Base-by-base conservation (phyloP, 2,797 vertebrate species). In the Coendou prehensilis region DNA sequence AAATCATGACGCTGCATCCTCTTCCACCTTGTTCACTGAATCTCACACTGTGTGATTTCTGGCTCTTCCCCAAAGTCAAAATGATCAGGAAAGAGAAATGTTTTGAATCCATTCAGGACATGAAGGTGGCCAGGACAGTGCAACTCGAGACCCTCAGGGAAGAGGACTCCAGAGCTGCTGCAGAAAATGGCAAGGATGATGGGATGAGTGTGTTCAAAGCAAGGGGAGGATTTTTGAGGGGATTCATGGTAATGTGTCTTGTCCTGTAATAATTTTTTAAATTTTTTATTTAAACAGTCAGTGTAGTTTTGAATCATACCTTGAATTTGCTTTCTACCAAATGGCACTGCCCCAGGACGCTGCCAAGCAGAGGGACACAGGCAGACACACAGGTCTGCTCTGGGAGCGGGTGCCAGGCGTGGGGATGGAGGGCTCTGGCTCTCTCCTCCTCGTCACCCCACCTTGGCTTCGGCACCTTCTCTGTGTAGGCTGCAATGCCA, bases 401-500 rank as follows among this genome's bases (percentile, higher is more conserved):
- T 22, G 1, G 2, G 52, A 94, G 63, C 20, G 0, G 0, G 26
- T 2, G 30, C 15, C 4, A 1, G 52, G 8, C 17, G 8, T 45
- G 26, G 10, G 45, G 20, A 80, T 26, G 30, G 22, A 73, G 67
- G 88, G 20, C 20, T 5, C 59, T 33, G 11, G 37, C 30, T 6
- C 41, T n/a, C 8, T 17, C 2, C 10, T 28, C 20, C 9, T 10
- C 6, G 10, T 50, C 37, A 28, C 45, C 8, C 56, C 5, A n/a
- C 30, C 7, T 2, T 8, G 56, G 18, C 22, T 52, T 45, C 30
- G 22, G 8, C 6, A 28, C 56, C 33, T 26, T 30, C 52, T 69
- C 79, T 41, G 6, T 41, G 1, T 5, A 30, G 37, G 10, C n/a
- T 41, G 14, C 33, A 76, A 4, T 0, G 2, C 26, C 0, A 0